Conservation (phyloP, 2,888 invertebrate genomes). For the Agrypnus murinus region DNA sequence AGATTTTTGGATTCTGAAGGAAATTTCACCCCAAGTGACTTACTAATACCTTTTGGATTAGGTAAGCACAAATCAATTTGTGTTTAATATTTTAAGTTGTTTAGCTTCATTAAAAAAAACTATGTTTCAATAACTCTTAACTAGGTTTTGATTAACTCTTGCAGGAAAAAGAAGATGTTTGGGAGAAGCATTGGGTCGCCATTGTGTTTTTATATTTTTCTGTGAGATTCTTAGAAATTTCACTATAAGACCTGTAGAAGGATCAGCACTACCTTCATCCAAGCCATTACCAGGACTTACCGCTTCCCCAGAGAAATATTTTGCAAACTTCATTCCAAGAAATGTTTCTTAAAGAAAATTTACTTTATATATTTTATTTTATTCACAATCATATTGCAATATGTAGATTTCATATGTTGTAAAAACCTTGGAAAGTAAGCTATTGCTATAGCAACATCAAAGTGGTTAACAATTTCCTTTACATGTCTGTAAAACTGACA, state of each 20-base stretch:
- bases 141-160: slow-evolving; percentile 51
- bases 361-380: no score
- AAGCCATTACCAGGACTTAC: slow-evolving; percentile 74
- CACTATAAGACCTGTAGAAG: slow-evolving; percentile 69
- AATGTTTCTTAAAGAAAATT: not conserved
- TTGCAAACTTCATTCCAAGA: slow-evolving; percentile 54
- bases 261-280: slow-evolving; percentile 68
- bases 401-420: no score
- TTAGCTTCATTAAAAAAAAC: not conserved
- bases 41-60: slow-evolving; percentile 68
- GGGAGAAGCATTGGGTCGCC: slow-evolving; percentile 78
- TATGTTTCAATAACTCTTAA: no score
- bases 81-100: not conserved
- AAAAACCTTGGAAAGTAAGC: no score
- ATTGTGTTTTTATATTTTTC: slow-evolving; percentile 77
- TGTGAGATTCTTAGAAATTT: slow-evolving; percentile 76
- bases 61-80: slow-evolving; percentile 60
- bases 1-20: slow-evolving; percentile 74
- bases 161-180: slow-evolving; percentile 79
- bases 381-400: no score
- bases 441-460: no score
- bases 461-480: no score
- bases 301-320: slow-evolving; percentile 74
- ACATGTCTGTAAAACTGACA: no score
- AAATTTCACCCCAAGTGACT: slow-evolving; percentile 62